These are phyloP conservation scores for Neodiprion lecontei DNA, from an alignment of 1,140 invertebrate species.

Conservation along the genomic window DNA sequence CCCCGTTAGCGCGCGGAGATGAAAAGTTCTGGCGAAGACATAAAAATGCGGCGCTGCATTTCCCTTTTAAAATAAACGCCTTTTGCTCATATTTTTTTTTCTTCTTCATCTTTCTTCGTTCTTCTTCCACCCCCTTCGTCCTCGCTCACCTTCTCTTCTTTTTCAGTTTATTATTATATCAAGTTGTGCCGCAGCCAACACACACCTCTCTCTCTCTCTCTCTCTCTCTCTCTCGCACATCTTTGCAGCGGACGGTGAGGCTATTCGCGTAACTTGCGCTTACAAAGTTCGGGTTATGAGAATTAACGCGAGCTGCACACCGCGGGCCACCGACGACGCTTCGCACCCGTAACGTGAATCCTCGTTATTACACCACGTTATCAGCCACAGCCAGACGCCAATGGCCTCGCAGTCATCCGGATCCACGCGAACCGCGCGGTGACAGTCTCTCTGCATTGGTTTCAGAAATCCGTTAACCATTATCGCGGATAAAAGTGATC, in stretches of 20 bases:
- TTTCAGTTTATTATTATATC: conserved; percentile 62
- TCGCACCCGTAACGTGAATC: conserved; percentile 23
- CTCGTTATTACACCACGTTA: neutral
- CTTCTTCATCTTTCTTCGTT: conserved; percentile 5
- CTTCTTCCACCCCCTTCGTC: neutral
- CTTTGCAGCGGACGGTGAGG: conserved; percentile 23
- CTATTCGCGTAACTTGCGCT: conserved; percentile 48
- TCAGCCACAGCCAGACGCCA: conserved; percentile 1
- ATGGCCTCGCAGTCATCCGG: neutral
- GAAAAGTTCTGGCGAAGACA: conserved; percentile 64
- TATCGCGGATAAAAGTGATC: neutral
- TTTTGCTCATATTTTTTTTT: conserved; percentile 49
- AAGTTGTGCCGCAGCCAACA: conserved; percentile 43
- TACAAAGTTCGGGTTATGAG: conserved; percentile 51
- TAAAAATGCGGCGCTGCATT: conserved; percentile 62
- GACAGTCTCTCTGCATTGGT: conserved; percentile 21
- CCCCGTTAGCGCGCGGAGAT: conserved; percentile 39
- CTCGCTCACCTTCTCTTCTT: neutral
- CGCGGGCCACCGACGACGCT: conserved; percentile 17
- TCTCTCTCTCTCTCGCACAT: conserved; percentile 11
- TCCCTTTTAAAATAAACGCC: conserved; percentile 62
- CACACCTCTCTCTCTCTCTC: conserved; percentile 21
- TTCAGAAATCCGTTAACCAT: conserved; percentile 8
- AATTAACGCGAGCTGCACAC: conserved; percentile 47
- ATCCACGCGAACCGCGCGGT: conserved; percentile 16